A percentile compares a stretch with the other conserved stretches of the same genome.
These are phyloP conservation scores for Chaitophorus viminalis DNA, from an alignment of 2,888 invertebrate species.

Conservation along the genomic window DNA sequence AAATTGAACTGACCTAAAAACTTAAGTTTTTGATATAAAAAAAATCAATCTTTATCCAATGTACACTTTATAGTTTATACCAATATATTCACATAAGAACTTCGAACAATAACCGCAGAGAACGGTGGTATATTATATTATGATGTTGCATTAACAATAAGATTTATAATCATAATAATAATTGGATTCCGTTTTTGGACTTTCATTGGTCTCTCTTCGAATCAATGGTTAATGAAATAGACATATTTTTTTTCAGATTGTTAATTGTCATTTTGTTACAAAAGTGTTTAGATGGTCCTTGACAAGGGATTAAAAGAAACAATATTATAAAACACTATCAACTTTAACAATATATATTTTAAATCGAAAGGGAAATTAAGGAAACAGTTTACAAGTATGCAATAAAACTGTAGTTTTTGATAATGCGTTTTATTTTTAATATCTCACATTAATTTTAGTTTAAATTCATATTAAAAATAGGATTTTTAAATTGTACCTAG, in stretches of 20 bases:
- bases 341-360: background rate
- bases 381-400: background rate
- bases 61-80: no score
- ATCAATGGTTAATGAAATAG: background rate
- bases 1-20: no score
- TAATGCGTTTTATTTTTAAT: background rate
- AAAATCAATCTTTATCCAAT: no score
- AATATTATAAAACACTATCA: background rate
- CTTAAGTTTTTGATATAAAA: no score
- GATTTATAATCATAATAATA: background rate
- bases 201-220: background rate
- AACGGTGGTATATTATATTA: background rate
- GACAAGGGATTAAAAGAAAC: background rate
- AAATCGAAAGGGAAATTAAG: background rate
- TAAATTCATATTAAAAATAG: no score
- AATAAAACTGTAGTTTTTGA: background rate
- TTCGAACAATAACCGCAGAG: background rate
- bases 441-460: no score
- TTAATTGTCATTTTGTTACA: background rate
- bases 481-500: no score
- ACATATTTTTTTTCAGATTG: background rate
- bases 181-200: background rate
- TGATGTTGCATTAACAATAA: background rate
- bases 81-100: background rate
- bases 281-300: background rate